Evolutionary conservation across 2,888 invertebrate genomes (phyloP).

Genomic region (Trachelus stipa): DNA sequence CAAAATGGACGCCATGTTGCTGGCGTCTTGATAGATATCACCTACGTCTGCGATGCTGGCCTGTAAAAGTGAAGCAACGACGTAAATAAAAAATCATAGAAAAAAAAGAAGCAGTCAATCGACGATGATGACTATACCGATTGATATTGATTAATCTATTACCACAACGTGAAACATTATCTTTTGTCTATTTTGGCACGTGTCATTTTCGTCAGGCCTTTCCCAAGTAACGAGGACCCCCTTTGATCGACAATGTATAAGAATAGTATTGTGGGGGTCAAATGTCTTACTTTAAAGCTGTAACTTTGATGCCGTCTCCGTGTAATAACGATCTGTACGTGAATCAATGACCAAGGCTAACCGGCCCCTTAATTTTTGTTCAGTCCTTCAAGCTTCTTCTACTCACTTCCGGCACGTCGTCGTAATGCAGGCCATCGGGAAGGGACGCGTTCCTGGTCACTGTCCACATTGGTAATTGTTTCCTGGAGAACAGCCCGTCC

Average conservation of each 20-base stretch:
- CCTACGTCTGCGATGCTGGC: constrained; percentile 77
- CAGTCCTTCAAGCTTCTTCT: constrained; percentile 12
- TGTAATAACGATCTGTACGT: neutral
- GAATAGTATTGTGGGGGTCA: neutral
- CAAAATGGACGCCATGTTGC: constrained; percentile 87
- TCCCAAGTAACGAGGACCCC: neutral
- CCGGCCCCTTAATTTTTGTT: neutral
- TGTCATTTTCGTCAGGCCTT: neutral
- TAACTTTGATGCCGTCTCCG: constrained; percentile 1
- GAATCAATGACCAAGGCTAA: neutral
- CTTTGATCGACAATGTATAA: neutral
- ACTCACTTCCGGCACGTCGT: constrained; percentile 81
- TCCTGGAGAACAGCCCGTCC: constrained; percentile 81
- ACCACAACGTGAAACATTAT: neutral
- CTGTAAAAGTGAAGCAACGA: constrained; percentile 49
- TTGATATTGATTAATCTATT: neutral
- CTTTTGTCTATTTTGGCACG: neutral
- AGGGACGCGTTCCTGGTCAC: constrained; percentile 82
- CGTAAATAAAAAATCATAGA: constrained; percentile 27
- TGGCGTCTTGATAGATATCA: constrained; percentile 88
- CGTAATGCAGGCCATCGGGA: constrained; percentile 83
- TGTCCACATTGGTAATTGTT: constrained; percentile 84
- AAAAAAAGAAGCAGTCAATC: neutral
- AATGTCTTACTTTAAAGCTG: constrained; percentile 14
- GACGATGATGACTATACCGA: neutral